Evolutionary conservation across 2,797 vertebrate genomes (phyloP).

Genomic region (Pterois miles): DNA sequence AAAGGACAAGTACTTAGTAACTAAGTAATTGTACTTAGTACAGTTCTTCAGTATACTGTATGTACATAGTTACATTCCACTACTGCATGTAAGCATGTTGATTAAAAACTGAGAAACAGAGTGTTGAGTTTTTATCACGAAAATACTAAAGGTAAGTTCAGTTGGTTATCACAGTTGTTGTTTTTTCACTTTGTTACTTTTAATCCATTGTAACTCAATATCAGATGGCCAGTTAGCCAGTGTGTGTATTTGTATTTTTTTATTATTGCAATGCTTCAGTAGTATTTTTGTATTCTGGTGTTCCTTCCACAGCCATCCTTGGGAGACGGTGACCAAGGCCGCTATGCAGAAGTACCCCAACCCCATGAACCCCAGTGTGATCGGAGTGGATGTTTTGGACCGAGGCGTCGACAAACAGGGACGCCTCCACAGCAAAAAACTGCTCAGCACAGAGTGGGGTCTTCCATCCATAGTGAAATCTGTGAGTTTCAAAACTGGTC

Average conservation of each 20-base stretch:
- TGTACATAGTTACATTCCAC: background rate
- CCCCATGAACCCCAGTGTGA: conserved; percentile 96
- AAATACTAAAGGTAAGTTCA: background rate
- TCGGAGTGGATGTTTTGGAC: conserved; percentile 95
- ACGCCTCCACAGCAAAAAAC: conserved; percentile 91
- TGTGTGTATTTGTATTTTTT: background rate
- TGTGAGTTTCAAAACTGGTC: conserved; percentile 77
- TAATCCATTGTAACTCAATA: background rate
- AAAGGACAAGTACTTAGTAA: no score
- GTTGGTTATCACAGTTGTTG: background rate
- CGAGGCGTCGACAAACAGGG: conserved; percentile 88
- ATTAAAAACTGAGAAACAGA: background rate
- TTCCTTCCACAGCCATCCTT: conserved; percentile 89
- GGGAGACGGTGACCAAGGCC: conserved; percentile 96
- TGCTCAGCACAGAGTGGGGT: conserved; percentile 98
- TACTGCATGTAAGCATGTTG: background rate
- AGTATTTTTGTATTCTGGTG: background rate
- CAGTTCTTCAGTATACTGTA: background rate
- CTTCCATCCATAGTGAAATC: conserved; percentile 95
- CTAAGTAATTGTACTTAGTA: background rate
- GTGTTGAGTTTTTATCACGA: background rate
- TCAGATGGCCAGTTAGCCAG: background rate
- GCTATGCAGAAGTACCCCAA: conserved; percentile 99
- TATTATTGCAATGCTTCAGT: background rate
- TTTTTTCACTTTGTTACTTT: background rate